These are phyloP conservation scores for Hirundo rustica DNA, from an alignment of 2,797 vertebrate species.

Conservation along the genomic window DNA sequence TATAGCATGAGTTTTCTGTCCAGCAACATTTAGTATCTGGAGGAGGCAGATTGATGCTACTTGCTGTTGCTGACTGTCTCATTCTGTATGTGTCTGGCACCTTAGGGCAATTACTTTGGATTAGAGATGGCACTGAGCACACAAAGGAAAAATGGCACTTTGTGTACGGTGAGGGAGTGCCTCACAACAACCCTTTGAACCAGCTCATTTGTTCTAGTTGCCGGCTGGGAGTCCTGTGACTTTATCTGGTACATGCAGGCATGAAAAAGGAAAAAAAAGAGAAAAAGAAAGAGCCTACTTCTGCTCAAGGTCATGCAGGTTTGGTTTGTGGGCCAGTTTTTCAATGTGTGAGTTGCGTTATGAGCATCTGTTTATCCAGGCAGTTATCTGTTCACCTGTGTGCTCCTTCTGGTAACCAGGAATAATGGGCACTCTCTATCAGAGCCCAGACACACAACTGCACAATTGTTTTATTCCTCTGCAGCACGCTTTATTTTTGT, in stretches of 20 bases:
- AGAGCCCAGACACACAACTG: background rate
- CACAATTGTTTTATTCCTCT: background rate
- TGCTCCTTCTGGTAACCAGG: background rate
- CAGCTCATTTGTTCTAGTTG: background rate
- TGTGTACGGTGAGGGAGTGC: background rate
- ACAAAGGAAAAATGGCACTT: background rate
- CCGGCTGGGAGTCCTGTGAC: background rate
- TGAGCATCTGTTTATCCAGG: background rate
- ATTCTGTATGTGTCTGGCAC: background rate
- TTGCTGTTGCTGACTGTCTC: constrained; percentile 3
- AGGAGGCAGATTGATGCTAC: constrained; percentile 10
- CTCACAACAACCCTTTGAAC: constrained; percentile 7
- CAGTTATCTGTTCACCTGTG: background rate
- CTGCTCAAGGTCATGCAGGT: background rate
- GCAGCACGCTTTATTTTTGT: background rate
- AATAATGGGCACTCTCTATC: background rate
- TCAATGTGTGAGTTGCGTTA: background rate
- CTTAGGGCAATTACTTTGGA: constrained; percentile 15
- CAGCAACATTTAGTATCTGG: background rate
- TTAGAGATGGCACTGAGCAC: background rate
- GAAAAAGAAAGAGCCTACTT: background rate
- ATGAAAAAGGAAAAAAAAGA: background rate
- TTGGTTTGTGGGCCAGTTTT: background rate
- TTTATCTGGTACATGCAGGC: constrained; percentile 14
- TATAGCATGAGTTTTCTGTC: background rate